Percentiles rank a stretch among this genome's conserved stretches.
Conservation (phyloP, 2,888 invertebrate genomes). For the Ophion ellenae region DNA sequence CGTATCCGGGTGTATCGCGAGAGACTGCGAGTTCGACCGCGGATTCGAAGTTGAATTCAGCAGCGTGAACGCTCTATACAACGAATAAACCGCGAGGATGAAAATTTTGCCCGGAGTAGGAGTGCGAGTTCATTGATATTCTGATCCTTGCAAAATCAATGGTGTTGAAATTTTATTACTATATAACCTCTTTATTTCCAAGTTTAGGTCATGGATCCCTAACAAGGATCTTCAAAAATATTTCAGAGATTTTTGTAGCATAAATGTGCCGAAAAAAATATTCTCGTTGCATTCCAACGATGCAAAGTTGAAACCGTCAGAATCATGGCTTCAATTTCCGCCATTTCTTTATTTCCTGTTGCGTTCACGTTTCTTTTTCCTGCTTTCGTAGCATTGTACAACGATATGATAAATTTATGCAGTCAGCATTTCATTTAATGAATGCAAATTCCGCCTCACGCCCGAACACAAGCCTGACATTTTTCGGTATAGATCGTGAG, state of each 20-base stretch:
- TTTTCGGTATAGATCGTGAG: constrained; percentile 39
- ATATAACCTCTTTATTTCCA: too few relatives aligned
- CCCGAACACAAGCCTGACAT: constrained; percentile 1
- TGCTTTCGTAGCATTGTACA: constrained; percentile 36
- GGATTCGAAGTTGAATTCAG: constrained; percentile 19
- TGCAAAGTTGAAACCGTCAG: too few relatives aligned
- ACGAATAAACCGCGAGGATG: background rate
- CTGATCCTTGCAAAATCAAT: background rate
- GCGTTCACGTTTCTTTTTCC: constrained; percentile 35
- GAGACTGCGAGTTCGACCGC: constrained; percentile 55
- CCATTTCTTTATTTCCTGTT: constrained; percentile 24
- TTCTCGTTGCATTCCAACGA: too few relatives aligned
- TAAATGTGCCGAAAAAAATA: too few relatives aligned
- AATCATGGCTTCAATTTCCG: constrained; percentile 21
- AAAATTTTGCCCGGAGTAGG: background rate
- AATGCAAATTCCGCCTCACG: constrained; percentile 30
- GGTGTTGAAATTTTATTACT: too few relatives aligned
- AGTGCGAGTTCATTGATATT: background rate
- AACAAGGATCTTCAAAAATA: too few relatives aligned
- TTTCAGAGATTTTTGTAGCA: too few relatives aligned
- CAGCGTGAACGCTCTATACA: background rate
- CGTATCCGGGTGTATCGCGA: constrained; percentile 79
- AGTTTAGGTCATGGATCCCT: too few relatives aligned
- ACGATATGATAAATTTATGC: constrained; percentile 57
- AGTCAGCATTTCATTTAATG: constrained; percentile 68